Evolutionary conservation across 2,113 vertebrate genomes (phyloP).

Genomic region (Gobio gobio): DNA sequence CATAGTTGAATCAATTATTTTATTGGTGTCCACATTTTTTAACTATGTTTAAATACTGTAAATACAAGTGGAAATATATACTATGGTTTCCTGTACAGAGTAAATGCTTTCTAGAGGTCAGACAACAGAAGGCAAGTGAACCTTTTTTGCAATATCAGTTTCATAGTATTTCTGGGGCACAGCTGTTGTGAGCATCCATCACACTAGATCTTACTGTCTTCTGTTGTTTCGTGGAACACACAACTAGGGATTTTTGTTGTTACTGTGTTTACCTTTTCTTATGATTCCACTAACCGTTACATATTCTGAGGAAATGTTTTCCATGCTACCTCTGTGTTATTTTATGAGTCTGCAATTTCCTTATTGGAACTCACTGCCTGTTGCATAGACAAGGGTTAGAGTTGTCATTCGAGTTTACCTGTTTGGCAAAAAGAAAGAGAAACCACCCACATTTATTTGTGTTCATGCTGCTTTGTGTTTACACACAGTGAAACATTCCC

Average conservation of each 20-base stretch:
- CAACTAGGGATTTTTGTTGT: background rate
- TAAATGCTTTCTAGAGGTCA: background rate
- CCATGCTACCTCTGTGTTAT: background rate
- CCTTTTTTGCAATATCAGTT: slow-evolving; percentile 11
- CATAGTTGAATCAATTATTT: background rate
- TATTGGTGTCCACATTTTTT: background rate
- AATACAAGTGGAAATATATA: background rate
- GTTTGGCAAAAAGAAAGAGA: slow-evolving; percentile 11
- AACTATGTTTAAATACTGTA: background rate
- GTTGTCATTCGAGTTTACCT: slow-evolving; percentile 40
- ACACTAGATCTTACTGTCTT: background rate
- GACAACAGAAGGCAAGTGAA: slow-evolving; percentile 30
- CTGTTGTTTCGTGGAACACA: background rate
- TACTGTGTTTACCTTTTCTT: background rate
- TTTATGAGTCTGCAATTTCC: background rate
- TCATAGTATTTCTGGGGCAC: slow-evolving; percentile 30
- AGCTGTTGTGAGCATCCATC: slow-evolving; percentile 26
- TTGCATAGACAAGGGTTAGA: background rate
- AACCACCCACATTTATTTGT: background rate
- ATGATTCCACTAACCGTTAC: background rate
- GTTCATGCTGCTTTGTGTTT: slow-evolving; percentile 24
- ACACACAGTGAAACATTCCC: background rate
- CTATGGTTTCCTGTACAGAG: background rate
- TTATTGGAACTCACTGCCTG: slow-evolving; percentile 42
- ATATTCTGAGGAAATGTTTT: slow-evolving; percentile 3